Percentiles rank a stretch among this genome's conserved stretches.
Conservation (phyloP, 2,888 invertebrate species). For the Apamea anceps region DNA sequence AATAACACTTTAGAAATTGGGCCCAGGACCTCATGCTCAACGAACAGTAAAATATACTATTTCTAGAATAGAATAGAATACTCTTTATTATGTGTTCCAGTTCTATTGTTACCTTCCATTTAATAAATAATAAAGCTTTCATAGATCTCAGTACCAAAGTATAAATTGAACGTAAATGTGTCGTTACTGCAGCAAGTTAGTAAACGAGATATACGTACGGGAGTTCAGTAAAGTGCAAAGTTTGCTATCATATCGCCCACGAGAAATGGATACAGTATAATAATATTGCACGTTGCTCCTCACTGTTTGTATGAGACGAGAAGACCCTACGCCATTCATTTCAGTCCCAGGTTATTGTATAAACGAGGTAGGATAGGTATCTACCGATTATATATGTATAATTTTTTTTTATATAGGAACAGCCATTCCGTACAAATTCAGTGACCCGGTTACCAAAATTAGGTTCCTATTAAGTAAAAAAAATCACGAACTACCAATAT, state of each 20-base stretch:
- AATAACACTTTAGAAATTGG: not conserved
- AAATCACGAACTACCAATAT: conserved; percentile 56
- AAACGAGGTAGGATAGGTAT: conserved; percentile 3
- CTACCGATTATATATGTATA: not conserved
- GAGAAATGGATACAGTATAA: conserved; percentile 44
- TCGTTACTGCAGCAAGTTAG: conserved; percentile 47
- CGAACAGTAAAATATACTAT: not conserved
- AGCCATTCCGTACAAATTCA: conserved; percentile 33
- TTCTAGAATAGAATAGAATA: not conserved
- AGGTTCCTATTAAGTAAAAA: conserved; percentile 53
- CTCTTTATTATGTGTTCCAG: too few species aligned
- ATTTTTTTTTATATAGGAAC: conserved; percentile 6
- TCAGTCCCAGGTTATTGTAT: conserved; percentile 9
- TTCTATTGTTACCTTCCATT: not conserved
- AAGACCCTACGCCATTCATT: conserved; percentile 25
- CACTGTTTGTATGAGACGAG: conserved; percentile 30
- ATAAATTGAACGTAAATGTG: conserved; percentile 50
- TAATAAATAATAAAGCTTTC: conserved; percentile 17
- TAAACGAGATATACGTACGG: conserved; percentile 47
- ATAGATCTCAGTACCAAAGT: conserved; percentile 23
- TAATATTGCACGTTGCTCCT: conserved; percentile 41
- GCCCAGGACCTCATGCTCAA: not conserved
- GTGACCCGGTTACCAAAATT: conserved; percentile 50
- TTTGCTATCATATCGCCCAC: conserved; percentile 54
- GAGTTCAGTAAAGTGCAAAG: conserved; percentile 61